Conservation (phyloP, 2,113 vertebrate species). For the Oxyruncus cristatus region DNA sequence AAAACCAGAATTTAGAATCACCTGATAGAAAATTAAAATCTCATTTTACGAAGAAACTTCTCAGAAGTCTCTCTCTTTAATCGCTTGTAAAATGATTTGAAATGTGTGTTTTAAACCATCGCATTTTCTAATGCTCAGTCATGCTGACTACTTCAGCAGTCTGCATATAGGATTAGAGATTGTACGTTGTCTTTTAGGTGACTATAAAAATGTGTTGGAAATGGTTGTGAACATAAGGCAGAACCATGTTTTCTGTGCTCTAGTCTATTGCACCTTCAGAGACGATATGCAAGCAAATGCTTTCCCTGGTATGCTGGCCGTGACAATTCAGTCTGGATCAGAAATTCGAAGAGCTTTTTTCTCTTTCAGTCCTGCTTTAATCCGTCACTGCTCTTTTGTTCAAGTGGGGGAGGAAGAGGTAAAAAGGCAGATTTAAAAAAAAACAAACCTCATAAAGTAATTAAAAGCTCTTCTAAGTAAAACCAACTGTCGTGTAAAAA, state of each 20-base stretch:
- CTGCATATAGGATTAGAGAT: neutral
- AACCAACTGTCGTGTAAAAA: neutral
- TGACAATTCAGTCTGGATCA: neutral
- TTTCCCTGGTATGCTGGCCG: neutral
- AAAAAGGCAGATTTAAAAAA: neutral
- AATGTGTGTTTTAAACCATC: neutral
- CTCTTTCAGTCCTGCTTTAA: neutral
- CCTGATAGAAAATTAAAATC: neutral
- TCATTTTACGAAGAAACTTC: neutral
- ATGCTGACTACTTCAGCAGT: neutral
- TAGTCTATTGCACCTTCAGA: neutral
- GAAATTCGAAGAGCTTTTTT: neutral
- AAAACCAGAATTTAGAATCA: neutral
- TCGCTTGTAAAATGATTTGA: neutral
- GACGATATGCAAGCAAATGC: neutral
- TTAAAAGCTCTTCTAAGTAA: neutral
- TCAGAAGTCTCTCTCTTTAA: neutral
- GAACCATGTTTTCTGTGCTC: neutral
- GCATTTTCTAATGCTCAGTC: neutral
- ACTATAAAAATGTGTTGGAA: neutral
- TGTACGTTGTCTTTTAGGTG: neutral
- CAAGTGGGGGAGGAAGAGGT: neutral
- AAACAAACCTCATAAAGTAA: neutral
- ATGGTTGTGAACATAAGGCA: neutral
- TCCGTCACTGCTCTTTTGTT: neutral